Conservation (phyloP, 2,888 invertebrate genomes). For the Eueremaeus valkanovi region DNA sequence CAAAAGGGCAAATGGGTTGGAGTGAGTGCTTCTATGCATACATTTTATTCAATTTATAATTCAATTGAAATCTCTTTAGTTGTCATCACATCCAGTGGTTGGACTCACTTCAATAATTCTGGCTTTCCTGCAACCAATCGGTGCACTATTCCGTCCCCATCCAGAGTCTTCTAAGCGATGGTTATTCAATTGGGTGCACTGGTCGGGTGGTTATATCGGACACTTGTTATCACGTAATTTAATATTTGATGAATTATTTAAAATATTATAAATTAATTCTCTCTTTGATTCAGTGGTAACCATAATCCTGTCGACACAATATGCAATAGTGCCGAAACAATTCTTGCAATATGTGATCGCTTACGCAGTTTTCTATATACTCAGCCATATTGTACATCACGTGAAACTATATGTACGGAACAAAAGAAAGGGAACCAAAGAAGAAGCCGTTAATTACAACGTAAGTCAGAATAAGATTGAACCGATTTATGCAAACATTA, state of each 20-base stretch:
- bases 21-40: too few relatives aligned
- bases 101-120: constrained; percentile 38
- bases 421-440: too few relatives aligned
- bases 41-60: too few relatives aligned
- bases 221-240: constrained; percentile 66
- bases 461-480: too few relatives aligned
- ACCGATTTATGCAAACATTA: too few relatives aligned
- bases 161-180: constrained; percentile 74
- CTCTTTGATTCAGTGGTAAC: background rate
- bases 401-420: constrained; percentile 51
- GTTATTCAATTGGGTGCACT: constrained; percentile 87
- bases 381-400: constrained; percentile 70
- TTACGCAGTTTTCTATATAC: constrained; percentile 81
- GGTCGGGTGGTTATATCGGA: constrained; percentile 79
- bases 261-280: too few relatives aligned
- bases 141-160: constrained; percentile 77
- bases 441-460: too few relatives aligned
- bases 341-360: constrained; percentile 81
- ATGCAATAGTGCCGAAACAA: constrained; percentile 80
- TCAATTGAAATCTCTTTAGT: too few relatives aligned
- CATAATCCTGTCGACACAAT: constrained; percentile 62
- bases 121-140: constrained; percentile 72
- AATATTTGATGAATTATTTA: background rate
- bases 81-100: constrained; percentile 36
- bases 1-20: constrained; percentile 59